Conservation (phyloP, 2,113 vertebrate species). For the Rhegmatorhina hoffmannsi region DNA sequence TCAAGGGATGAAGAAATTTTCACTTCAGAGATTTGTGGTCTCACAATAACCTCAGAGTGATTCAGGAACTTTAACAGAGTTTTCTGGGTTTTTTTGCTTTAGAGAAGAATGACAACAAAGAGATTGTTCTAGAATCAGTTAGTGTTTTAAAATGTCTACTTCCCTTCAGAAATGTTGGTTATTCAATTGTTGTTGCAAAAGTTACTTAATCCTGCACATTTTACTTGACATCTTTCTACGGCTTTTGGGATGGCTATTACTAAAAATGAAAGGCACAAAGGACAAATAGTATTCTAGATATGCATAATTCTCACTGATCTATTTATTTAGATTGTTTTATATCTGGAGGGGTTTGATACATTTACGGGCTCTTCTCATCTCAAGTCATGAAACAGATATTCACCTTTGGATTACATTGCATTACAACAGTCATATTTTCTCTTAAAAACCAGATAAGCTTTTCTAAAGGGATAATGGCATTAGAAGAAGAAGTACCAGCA, state of each 20-base stretch:
- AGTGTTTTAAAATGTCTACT: background rate
- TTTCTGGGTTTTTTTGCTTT: background rate
- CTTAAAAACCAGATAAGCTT: background rate
- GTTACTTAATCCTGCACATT: background rate
- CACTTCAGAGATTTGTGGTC: slow-evolving; percentile 8
- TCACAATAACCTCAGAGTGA: background rate
- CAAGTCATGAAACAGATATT: background rate
- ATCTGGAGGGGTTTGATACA: background rate
- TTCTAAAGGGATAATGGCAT: background rate
- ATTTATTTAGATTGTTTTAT: background rate
- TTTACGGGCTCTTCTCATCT: background rate
- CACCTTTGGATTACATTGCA: background rate
- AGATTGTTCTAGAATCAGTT: background rate
- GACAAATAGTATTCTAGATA: background rate
- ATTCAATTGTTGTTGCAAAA: background rate
- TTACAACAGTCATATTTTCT: background rate
- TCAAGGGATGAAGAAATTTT: background rate
- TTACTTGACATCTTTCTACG: background rate
- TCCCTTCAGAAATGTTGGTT: background rate
- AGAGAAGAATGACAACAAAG: background rate
- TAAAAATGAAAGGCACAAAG: background rate
- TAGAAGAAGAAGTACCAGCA: background rate
- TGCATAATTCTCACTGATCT: background rate
- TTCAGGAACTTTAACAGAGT: background rate
- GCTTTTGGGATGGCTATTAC: background rate